A percentile compares a stretch with the other conserved stretches of the same genome.
Conservation (phyloP, 2,888 invertebrate species). For the Scaptomyza caliginosa region DNA sequence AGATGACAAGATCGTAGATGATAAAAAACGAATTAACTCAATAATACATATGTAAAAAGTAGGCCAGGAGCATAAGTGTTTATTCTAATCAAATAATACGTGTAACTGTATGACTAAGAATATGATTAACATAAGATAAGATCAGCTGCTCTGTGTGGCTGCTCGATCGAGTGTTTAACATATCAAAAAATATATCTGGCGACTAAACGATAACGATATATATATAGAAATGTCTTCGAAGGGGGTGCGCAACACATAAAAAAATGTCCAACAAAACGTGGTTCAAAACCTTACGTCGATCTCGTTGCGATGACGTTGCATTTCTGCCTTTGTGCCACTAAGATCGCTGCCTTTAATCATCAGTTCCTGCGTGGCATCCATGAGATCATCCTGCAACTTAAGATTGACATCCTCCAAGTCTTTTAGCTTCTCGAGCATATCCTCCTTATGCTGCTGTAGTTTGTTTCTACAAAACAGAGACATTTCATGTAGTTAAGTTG, state of each 20-base stretch:
- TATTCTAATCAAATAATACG: constrained; percentile 63
- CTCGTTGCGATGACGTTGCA: constrained; percentile 86
- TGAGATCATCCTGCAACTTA: constrained; percentile 85
- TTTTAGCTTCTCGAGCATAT: constrained; percentile 85
- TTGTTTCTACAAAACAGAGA: constrained; percentile 77
- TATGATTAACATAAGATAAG: constrained; percentile 66
- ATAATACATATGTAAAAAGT: constrained; percentile 23
- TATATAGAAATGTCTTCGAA: constrained; percentile 78
- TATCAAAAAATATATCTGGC: constrained; percentile 66
- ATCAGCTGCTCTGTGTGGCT: constrained; percentile 31
- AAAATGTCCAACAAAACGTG: constrained; percentile 31
- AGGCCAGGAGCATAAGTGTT: constrained; percentile 55
- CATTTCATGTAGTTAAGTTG: not conserved
- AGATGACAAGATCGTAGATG: constrained; percentile 27
- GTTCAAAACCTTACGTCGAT: constrained; percentile 85
- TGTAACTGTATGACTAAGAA: constrained; percentile 42
- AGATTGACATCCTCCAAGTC: constrained; percentile 86
- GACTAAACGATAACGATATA: constrained; percentile 62
- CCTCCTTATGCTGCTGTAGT: constrained; percentile 84
- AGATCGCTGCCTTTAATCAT: constrained; percentile 85
- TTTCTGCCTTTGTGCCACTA: constrained; percentile 85
- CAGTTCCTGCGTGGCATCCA: constrained; percentile 85
- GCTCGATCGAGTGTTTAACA: constrained; percentile 48
- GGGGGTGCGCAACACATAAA: constrained; percentile 58
- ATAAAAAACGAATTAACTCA: constrained; percentile 9